Base-by-base conservation (phyloP, 2,888 invertebrate species). In the Leuctra nigra region DNA sequence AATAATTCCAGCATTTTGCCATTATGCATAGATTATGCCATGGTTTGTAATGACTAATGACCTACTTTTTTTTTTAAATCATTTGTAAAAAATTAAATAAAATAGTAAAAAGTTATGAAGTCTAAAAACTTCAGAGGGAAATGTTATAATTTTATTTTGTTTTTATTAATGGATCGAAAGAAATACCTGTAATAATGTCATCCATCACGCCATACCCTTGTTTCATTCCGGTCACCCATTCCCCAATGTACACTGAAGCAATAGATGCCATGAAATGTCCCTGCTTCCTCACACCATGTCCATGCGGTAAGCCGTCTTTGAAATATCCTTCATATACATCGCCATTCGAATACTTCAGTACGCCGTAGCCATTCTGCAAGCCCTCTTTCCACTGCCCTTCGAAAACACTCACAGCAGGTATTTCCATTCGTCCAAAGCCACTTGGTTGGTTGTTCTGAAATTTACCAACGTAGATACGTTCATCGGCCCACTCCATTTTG, bases 181-280 rank as follows among this genome's bases (percentile, higher is more conserved):
- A 36, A 48, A n/a, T 64, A 79, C 78, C 91, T 65, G 83, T 86
- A 23, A 84, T 79, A 52, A 90, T 87, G 66, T 92, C 87, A 67
- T 93, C 91, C 78, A 91, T 83, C 1, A 94, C 88, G 0, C 93
- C 93, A 65, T 94, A 94, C 0, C 94, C 94, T 63, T 85, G 83
- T 63, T 84, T 86, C 1, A 79, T 78, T 18, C 92, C 91, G 53
- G 76, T 77, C 13, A 79, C 76, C 86, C 92, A 94, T 66, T 92
- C 91, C 0, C 94, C 94, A n/a, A 92, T 87, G 68, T 93, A 94
- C 61, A 90, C 81, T 1, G 85, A 85, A 0, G 87, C 86, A 1
- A 82, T 77, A 1, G 84, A 82, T 1, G 85, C 78, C 56, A 84
- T 86, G 66, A 87, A 87, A 62, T 85, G 84, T 20, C 91, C 90